Evolutionary conservation across 2,888 invertebrate species (phyloP), one percentile per base, ranked within the genome.

Genomic region (Xiphydria camelus): DNA sequence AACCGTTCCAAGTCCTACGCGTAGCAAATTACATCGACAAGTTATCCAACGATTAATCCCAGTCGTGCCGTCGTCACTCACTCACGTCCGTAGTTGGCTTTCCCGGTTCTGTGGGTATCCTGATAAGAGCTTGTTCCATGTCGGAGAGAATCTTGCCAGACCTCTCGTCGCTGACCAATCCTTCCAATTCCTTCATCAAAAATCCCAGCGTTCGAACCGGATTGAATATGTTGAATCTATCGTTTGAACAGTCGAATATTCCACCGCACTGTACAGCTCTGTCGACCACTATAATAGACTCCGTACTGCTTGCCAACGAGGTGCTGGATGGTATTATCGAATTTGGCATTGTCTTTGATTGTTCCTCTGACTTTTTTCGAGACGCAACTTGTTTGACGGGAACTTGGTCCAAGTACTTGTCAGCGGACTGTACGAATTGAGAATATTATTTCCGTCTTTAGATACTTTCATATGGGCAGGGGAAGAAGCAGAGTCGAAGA

Each of bases 171-270:
- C 51, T 57, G 4, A 63, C 49, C 2, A 57, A 32, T 23, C 51
- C 51, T 15, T 62, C 55, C 33, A 69, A 51, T 35, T 69, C 62
- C 34, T 59, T 63, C 52, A 69, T 66, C 41, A 69, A 49, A 35
- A 61, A 58, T 1, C 44, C 56, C 19, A 68, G 50, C 19, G 56
- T 61, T 22, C 58, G 51, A 6, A 65, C 52, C 7, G 69, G 65
- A 60, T 63, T 65, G 12, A 59, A 57, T 17, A 49, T 56, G 12
- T 48, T 39, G 35, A 59, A 60, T 48, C 44, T 59, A 3, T 64
- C 59, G 17, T 59, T 53, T 1, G 39, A 35, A 31, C 37, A 45
- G 17, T 61, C 57, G 35, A 57, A 64, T 39, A 62, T 51, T 18
- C 58, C 60, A 4, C 54, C 53, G 36, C 56, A 61, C 47, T 68